Conservation (phyloP, 2,797 vertebrate genomes). For the Tamandua tetradactyla region DNA sequence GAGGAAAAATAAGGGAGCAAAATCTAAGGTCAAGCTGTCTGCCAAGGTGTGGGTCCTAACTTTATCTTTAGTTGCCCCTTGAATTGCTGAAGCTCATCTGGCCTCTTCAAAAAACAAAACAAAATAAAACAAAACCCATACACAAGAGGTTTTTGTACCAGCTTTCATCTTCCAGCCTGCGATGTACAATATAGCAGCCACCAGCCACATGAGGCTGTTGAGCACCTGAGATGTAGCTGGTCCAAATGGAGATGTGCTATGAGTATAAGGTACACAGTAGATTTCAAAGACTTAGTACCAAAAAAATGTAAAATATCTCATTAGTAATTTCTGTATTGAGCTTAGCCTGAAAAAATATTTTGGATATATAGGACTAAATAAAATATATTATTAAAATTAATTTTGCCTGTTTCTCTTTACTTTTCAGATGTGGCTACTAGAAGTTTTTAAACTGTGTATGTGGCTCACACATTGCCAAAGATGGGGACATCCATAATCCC, state of each 20-base stretch:
- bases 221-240: background rate
- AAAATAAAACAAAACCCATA: background rate
- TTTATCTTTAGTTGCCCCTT: slow-evolving; percentile 53
- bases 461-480: slow-evolving; percentile 64
- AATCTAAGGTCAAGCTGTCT: slow-evolving; percentile 34
- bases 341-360: slow-evolving; percentile 43
- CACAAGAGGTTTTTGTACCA: slow-evolving; percentile 29
- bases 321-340: slow-evolving; percentile 42
- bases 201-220: background rate
- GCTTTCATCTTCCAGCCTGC: background rate
- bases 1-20: slow-evolving; percentile 15
- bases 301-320: slow-evolving; percentile 40
- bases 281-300: slow-evolving; percentile 58
- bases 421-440: slow-evolving; percentile 45
- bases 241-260: background rate
- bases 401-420: slow-evolving; percentile 39
- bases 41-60: background rate
- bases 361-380: slow-evolving; percentile 40
- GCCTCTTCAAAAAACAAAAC: background rate
- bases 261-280: background rate
- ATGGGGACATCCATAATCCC: slow-evolving; percentile 37
- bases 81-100: slow-evolving; percentile 42
- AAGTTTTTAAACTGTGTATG: slow-evolving; percentile 21
- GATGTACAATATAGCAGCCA: background rate
- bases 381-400: slow-evolving; percentile 61